Conservation (phyloP, 2,797 vertebrate genomes). For the Hippocampus kuda region DNA sequence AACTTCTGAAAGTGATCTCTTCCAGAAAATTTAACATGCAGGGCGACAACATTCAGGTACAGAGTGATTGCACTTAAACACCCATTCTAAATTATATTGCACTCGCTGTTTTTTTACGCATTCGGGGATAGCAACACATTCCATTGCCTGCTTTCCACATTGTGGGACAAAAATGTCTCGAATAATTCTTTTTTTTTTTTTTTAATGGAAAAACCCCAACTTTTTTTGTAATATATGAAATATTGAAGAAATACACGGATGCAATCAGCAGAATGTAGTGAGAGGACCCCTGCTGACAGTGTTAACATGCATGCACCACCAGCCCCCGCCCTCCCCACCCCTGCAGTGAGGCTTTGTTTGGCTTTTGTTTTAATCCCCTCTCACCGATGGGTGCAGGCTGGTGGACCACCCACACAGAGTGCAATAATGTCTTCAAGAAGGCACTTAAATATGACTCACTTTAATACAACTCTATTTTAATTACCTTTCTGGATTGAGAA, state of each 20-base stretch:
- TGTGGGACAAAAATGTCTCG: not conserved
- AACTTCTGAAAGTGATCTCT: not conserved
- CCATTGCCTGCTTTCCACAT: not conserved
- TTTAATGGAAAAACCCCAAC: not conserved
- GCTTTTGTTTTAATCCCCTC: constrained; percentile 66
- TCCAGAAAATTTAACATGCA: not conserved
- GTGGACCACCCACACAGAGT: constrained; percentile 64
- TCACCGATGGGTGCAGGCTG: constrained; percentile 61
- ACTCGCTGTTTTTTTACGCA: not conserved
- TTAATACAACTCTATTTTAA: constrained; percentile 57
- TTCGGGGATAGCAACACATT: constrained; percentile 1
- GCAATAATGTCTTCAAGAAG: constrained; percentile 58
- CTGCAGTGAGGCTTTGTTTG: constrained; percentile 57
- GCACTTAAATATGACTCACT: constrained; percentile 55
- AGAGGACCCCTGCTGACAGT: constrained; percentile 47
- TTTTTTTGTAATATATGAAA: not conserved
- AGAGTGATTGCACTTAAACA: not conserved
- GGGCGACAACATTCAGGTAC: not conserved
- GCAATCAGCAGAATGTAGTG: constrained; percentile 1
- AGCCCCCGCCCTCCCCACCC: constrained; percentile 46
- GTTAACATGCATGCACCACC: constrained; percentile 45
- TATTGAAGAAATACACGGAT: constrained; percentile 18
- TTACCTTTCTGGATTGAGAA: constrained; percentile 48
- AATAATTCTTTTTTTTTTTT: not conserved
- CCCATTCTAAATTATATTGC: not conserved